Percentiles rank a stretch among this genome's conserved stretches.
Evolutionary conservation across 2,888 invertebrate genomes (phyloP).

Genomic region (Melitaea athalia): DNA sequence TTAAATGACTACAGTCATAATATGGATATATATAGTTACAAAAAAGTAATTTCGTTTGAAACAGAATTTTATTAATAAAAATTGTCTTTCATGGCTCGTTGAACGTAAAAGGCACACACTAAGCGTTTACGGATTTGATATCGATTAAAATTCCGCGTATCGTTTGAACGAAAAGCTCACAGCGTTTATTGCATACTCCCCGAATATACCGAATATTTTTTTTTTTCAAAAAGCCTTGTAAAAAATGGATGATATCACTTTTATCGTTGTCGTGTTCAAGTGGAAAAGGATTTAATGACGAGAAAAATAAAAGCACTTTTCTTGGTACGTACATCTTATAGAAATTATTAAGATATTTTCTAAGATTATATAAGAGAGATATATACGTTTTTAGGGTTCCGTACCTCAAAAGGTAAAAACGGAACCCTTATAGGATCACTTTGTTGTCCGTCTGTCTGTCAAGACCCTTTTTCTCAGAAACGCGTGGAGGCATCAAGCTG

Average conservation of each 20-base stretch:
- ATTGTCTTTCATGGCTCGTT: background rate
- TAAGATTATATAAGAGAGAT: too few relatives aligned
- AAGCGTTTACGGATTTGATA: background rate
- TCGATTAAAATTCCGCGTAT: conserved; percentile 21
- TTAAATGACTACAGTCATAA: too few relatives aligned
- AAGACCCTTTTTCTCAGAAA: too few relatives aligned
- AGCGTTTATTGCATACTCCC: conserved; percentile 19
- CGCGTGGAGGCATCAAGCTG: too few relatives aligned
- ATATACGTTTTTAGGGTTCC: too few relatives aligned
- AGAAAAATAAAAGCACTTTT: background rate
- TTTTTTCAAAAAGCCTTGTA: conserved; percentile 6
- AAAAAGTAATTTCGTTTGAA: background rate
- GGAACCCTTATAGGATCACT: too few relatives aligned
- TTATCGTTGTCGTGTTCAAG: background rate
- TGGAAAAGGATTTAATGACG: background rate
- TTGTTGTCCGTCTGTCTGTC: too few relatives aligned
- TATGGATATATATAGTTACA: too few relatives aligned
- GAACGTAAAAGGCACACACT: background rate
- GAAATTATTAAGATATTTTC: too few relatives aligned
- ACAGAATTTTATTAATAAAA: background rate
- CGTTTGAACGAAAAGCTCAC: conserved; percentile 16
- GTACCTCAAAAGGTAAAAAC: too few relatives aligned
- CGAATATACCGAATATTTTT: conserved; percentile 8
- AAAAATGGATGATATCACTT: background rate
- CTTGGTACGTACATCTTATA: too few relatives aligned